These are phyloP conservation scores for Drymonia ruficornis DNA, from an alignment of 2,888 invertebrate species.

Conservation along the genomic window DNA sequence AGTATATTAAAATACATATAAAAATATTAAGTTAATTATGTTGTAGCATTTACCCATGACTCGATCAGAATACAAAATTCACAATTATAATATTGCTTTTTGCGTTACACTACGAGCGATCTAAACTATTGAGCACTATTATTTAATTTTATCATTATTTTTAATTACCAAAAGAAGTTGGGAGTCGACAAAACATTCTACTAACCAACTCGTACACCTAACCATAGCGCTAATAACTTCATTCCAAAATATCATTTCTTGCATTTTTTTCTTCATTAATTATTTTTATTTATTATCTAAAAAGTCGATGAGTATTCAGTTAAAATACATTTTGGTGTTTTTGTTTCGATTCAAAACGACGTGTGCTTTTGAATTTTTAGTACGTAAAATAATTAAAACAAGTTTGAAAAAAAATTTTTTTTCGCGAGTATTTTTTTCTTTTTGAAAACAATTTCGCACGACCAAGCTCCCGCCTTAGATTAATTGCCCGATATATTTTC, in stretches of 20 bases:
- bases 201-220: constrained; percentile 60
- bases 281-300: constrained; percentile 81
- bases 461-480: constrained; percentile 44
- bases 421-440: constrained; percentile 4
- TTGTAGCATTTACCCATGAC: constrained; percentile 55
- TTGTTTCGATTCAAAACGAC: constrained; percentile 77
- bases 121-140: constrained; percentile 82
- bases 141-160: constrained; percentile 51
- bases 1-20: constrained; percentile 82
- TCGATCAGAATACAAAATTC: constrained; percentile 67
- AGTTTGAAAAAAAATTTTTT: not conserved
- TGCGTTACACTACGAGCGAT: constrained; percentile 58
- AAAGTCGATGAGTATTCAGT: constrained; percentile 81
- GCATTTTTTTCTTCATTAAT: constrained; percentile 57
- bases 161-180: constrained; percentile 68
- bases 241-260: constrained; percentile 73
- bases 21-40: constrained; percentile 78
- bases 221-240: constrained; percentile 69
- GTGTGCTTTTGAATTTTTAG: constrained; percentile 35
- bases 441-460: constrained; percentile 39
- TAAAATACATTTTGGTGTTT: constrained; percentile 76
- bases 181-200: constrained; percentile 77
- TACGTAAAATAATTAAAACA: constrained; percentile 25
- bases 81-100: constrained; percentile 78
- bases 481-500: constrained; percentile 69